Conservation (phyloP, 2,797 vertebrate genomes). For the Thaleichthys pacificus region DNA sequence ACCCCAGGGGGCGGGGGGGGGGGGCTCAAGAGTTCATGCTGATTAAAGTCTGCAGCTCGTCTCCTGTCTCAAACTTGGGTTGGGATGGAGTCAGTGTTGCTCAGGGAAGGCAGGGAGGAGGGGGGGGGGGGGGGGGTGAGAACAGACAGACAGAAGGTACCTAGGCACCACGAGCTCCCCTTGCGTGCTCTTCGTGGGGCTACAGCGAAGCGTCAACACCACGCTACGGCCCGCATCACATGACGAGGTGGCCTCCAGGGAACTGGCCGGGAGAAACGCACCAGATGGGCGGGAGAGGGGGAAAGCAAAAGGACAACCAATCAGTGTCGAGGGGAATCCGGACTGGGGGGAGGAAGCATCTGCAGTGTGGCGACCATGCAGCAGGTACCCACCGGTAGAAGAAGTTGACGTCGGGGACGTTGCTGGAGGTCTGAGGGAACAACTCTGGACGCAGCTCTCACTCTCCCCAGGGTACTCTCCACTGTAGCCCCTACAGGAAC, state of each 20-base stretch:
- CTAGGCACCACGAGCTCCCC: slow-evolving; percentile 89
- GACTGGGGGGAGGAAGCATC: too few relatives aligned
- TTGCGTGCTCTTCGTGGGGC: slow-evolving; percentile 75
- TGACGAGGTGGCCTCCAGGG: slow-evolving; percentile 84
- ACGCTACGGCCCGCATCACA: slow-evolving; percentile 88
- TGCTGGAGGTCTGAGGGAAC: slow-evolving; percentile 75
- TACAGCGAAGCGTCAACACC: slow-evolving; percentile 89
- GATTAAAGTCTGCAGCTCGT: too few relatives aligned
- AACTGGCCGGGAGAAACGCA: slow-evolving; percentile 67
- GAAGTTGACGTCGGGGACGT: slow-evolving; percentile 88
- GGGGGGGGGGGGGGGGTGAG: background rate
- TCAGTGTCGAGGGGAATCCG: background rate
- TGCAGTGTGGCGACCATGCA: background rate
- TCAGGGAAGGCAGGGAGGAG: background rate
- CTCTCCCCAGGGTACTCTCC: slow-evolving; percentile 76
- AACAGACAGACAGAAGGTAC: slow-evolving; percentile 61
- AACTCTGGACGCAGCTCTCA: slow-evolving; percentile 78
- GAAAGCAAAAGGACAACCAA: background rate
- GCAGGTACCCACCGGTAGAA: slow-evolving; percentile 86
- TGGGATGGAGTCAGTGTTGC: too few relatives aligned
- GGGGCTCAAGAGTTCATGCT: too few relatives aligned
- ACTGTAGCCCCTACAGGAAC: slow-evolving; percentile 81
- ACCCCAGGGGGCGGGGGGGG: too few relatives aligned
- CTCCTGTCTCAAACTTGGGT: too few relatives aligned
- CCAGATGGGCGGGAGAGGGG: background rate